Evolutionary conservation across 2,113 vertebrate genomes (phyloP).

Genomic region (Chloropsis hardwickii): DNA sequence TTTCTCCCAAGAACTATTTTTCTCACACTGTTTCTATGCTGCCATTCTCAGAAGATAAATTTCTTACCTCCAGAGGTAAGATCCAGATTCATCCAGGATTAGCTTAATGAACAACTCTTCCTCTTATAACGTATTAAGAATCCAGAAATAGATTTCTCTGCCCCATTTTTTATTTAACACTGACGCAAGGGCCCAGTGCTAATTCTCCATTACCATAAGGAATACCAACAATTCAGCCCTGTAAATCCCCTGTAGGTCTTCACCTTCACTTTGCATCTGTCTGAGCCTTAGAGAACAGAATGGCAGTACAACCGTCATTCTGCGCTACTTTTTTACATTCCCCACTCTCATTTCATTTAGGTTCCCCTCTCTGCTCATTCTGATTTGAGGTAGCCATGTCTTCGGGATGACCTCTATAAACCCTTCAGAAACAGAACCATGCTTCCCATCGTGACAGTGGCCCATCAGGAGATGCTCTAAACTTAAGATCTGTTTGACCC

Average conservation of each 20-base stretch:
- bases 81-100: conserved; percentile 11
- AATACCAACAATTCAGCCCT: neutral
- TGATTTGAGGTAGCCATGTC: neutral
- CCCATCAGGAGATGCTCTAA: neutral
- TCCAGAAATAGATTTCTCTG: neutral
- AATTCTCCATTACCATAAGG: neutral
- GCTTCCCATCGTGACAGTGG: neutral
- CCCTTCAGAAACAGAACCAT: neutral
- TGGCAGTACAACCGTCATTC: neutral
- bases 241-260: neutral
- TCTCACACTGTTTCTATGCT: neutral
- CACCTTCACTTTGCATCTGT: neutral
- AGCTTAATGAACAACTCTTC: neutral
- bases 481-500: neutral
- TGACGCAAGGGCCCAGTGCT: neutral
- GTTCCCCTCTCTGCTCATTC: neutral
- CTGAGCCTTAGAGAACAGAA: neutral
- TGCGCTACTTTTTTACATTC: neutral
- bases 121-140: neutral
- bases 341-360: neutral
- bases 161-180: neutral
- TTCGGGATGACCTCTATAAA: neutral
- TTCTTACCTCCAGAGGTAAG: neutral
- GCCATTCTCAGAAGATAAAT: neutral
- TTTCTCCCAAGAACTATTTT: neutral